Conservation (phyloP, 2,797 vertebrate species). For the Propithecus deckenii region DNA sequence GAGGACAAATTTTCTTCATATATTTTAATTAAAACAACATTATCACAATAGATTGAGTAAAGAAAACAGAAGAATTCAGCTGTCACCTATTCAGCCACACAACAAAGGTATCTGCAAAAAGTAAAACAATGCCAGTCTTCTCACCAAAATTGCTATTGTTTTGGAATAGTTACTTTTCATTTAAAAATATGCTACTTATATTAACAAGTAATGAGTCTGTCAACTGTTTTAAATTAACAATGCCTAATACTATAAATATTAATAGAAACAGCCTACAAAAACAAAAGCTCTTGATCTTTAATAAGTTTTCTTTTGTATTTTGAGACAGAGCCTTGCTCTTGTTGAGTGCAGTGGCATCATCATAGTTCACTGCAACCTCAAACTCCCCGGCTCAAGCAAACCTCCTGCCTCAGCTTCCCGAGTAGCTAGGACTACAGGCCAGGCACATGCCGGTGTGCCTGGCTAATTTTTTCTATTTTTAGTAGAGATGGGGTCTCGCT, state of each 20-base stretch:
- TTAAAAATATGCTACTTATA: conserved; percentile 15
- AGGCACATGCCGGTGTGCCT: too few species aligned
- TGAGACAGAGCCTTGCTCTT: too few species aligned
- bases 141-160: background rate
- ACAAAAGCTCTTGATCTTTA: conserved; percentile 6
- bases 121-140: background rate
- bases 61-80: background rate
- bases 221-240: background rate
- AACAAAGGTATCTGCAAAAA: conserved; percentile 21
- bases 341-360: too few species aligned
- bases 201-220: background rate
- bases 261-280: background rate
- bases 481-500: too few species aligned
- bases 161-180: background rate
- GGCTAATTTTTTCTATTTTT: too few species aligned
- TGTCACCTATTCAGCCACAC: background rate
- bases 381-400: too few species aligned
- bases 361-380: too few species aligned
- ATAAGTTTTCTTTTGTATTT: background rate
- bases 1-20: background rate
- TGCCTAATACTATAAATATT: background rate
- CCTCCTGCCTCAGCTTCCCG: too few species aligned
- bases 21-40: conserved; percentile 2
- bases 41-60: background rate
- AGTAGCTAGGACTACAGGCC: too few species aligned